Conservation (phyloP, 2,888 invertebrate species). For the Meghimatium bilineatum region DNA sequence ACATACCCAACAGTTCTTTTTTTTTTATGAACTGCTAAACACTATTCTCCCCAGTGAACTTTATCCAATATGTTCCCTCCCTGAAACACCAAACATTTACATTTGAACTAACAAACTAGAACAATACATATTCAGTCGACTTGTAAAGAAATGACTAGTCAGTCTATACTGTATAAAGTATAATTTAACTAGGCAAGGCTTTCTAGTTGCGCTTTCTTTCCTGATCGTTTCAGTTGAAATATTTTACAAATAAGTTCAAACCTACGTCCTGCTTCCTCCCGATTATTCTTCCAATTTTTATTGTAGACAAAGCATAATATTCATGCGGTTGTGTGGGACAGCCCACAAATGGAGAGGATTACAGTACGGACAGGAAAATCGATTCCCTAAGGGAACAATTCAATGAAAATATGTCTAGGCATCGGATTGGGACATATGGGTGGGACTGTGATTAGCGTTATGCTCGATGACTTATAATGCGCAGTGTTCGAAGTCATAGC, state of each 20-base stretch:
- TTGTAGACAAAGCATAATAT: not conserved
- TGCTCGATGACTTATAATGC: not conserved
- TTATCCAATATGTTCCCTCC: too few species aligned
- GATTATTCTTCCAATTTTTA: not conserved
- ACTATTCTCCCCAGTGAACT: too few species aligned
- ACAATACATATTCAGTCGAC: too few species aligned
- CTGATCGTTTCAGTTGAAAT: not conserved
- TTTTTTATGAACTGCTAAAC: too few species aligned
- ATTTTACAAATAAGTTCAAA: not conserved
- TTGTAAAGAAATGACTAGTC: too few species aligned
- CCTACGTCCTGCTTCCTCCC: not conserved
- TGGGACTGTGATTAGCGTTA: not conserved
- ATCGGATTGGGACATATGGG: conserved; percentile 20
- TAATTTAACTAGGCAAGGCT: too few species aligned
- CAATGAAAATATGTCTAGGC: conserved; percentile 46
- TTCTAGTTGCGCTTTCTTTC: too few species aligned
- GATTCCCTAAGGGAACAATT: conserved; percentile 36
- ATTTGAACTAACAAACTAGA: too few species aligned
- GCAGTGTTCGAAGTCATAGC: not conserved
- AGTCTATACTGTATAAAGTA: too few species aligned
- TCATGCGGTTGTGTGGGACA: not conserved
- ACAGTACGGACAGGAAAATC: conserved; percentile 36
- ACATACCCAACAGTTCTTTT: too few species aligned
- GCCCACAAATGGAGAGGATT: conserved; percentile 16
- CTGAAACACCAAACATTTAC: too few species aligned